Percentiles rank a stretch among this genome's conserved stretches.
These are phyloP conservation scores for Loris lydekkerianus DNA, from an alignment of 2,797 vertebrate species.

Conservation along the genomic window DNA sequence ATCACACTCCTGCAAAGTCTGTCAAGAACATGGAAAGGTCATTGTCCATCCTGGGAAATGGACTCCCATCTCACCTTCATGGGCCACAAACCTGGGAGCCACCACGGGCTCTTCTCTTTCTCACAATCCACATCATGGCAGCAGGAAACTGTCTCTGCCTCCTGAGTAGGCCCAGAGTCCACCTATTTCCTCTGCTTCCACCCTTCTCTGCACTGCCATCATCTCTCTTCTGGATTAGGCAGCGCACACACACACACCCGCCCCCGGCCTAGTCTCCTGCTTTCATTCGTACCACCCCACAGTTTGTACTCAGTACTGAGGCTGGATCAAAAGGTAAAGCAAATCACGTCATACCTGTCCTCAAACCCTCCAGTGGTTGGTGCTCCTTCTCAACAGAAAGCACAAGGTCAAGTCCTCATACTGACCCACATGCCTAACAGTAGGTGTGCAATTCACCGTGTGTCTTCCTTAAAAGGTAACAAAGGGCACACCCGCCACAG, in stretches of 20 bases:
- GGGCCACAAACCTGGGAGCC: background rate
- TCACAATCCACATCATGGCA: background rate
- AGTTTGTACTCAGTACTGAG: background rate
- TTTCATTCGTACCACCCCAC: background rate
- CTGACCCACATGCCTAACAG: accelerated
- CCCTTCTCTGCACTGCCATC: background rate
- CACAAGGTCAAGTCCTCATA: background rate
- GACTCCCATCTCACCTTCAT: background rate
- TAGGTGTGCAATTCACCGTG: accelerated
- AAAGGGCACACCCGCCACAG: background rate
- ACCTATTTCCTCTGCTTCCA: background rate
- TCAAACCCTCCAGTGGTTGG: background rate
- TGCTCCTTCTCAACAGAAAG: background rate
- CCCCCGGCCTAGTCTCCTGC: background rate
- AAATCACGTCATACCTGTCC: background rate
- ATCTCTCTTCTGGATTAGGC: background rate
- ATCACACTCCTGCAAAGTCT: slow-evolving; percentile 77
- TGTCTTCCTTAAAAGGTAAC: background rate
- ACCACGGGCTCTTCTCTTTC: background rate
- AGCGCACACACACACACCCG: background rate
- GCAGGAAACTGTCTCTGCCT: background rate
- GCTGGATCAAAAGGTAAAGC: background rate
- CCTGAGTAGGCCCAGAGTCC: background rate
- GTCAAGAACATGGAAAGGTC: slow-evolving; percentile 36
- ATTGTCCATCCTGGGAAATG: background rate